Percentiles rank a stretch among this genome's conserved stretches.
Evolutionary conservation across 2,797 vertebrate genomes (phyloP).

Genomic region (Tarsius wallacei): DNA sequence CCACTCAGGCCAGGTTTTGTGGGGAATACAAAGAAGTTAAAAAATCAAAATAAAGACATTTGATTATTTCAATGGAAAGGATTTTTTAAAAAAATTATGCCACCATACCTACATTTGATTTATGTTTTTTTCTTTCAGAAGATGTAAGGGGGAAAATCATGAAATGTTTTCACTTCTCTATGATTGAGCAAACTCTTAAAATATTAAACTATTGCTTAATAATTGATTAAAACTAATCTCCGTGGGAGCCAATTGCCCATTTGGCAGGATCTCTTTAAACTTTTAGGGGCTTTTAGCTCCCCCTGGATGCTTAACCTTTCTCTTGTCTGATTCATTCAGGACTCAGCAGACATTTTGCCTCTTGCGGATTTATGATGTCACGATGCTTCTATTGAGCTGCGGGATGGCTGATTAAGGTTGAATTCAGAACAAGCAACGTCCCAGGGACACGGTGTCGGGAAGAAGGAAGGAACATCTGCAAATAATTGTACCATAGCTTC

Average conservation of each 20-base stretch:
- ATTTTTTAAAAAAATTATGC: background rate
- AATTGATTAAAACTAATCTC: slow-evolving; percentile 79
- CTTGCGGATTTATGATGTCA: background rate
- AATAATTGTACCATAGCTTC: fast-evolving
- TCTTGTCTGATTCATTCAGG: slow-evolving; percentile 44
- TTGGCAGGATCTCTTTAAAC: slow-evolving; percentile 66
- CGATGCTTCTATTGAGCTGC: fast-evolving
- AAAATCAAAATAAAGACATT: background rate
- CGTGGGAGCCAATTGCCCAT: slow-evolving; percentile 37
- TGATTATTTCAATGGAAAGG: background rate
- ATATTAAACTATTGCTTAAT: slow-evolving; percentile 83
- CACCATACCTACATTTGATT: background rate
- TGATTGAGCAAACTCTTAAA: slow-evolving; percentile 78
- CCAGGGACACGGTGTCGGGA: fast-evolving
- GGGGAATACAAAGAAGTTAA: background rate
- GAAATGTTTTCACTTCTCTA: slow-evolving; percentile 70
- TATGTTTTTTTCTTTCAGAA: background rate
- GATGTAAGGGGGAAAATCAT: background rate
- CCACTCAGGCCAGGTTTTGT: fast-evolving
- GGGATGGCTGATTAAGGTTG: background rate
- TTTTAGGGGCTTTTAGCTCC: slow-evolving; percentile 65
- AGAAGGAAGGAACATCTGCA: fast-evolving
- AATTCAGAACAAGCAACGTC: background rate
- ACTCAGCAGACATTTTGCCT: background rate
- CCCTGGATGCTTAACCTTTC: background rate